Conservation (phyloP, 2,113 vertebrate genomes). For the Heloderma charlesbogerti region DNA sequence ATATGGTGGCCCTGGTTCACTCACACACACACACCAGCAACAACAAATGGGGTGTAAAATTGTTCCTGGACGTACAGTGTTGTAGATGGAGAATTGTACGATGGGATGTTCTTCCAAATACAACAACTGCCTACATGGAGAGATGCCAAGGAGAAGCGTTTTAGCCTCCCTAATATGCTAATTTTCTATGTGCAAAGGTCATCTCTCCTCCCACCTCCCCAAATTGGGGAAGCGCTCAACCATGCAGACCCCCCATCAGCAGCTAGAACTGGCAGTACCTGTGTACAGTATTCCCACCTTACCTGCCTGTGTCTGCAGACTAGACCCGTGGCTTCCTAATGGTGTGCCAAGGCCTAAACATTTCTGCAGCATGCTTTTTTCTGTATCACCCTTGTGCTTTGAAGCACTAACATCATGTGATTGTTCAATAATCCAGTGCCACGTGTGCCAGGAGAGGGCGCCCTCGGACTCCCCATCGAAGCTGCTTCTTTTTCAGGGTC, state of each 20-base stretch:
- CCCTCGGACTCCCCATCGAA: not conserved
- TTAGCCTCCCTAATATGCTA: not conserved
- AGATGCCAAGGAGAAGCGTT: not conserved
- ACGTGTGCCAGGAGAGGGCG: not conserved
- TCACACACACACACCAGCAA: not conserved
- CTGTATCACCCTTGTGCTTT: not conserved
- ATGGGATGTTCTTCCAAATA: no score
- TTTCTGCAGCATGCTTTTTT: no score
- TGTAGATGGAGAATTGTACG: no score
- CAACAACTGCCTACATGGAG: no score
- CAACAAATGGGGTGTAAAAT: not conserved
- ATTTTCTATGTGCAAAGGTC: not conserved
- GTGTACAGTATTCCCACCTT: not conserved
- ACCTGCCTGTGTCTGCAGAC: no score
- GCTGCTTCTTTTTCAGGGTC: no score
- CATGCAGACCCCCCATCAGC: no score
- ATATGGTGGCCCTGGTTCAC: not conserved
- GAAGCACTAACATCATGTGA: not conserved
- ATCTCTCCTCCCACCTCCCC: no score
- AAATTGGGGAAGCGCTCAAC: not conserved
- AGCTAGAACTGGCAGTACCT: no score
- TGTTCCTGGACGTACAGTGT: not conserved
- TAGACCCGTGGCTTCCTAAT: not conserved
- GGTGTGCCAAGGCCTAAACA: not conserved
- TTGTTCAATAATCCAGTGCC: fast-evolving